Conservation (phyloP, 1,140 invertebrate genomes). For the Metopolophium dirhodum region DNA sequence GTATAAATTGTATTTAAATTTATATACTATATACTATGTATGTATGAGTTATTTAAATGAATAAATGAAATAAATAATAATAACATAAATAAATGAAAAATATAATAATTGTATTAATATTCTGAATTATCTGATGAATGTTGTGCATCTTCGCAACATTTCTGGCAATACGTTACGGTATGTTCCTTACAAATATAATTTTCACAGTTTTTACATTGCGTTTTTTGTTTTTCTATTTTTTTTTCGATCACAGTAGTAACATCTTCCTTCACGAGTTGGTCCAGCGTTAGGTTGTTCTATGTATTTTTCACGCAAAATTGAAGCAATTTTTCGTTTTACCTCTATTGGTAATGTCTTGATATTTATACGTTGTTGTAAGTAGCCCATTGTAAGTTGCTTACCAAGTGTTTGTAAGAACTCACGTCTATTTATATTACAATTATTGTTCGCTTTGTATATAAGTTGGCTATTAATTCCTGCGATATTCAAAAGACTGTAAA, state of each 20-base stretch:
- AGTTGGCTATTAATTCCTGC: constrained; percentile 31
- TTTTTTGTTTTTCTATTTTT: constrained; percentile 15
- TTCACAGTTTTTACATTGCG: constrained; percentile 14
- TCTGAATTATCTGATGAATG: constrained; percentile 18
- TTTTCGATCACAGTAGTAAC: background rate
- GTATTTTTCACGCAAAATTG: constrained; percentile 38
- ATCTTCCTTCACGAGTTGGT: background rate
- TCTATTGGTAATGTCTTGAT: constrained; percentile 73
- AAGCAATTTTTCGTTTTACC: constrained; percentile 75
- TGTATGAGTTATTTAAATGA: no score
- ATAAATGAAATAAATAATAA: no score
- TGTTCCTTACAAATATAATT: constrained; percentile 2
- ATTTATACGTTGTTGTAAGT: constrained; percentile 6
- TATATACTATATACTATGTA: no score
- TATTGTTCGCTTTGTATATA: constrained; percentile 24
- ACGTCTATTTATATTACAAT: background rate
- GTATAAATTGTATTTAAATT: no score
- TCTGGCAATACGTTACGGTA: constrained; percentile 8
- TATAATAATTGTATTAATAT: constrained; percentile 2
- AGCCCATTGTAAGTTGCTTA: constrained; percentile 14
- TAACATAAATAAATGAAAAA: background rate
- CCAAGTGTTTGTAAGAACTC: constrained; percentile 23
- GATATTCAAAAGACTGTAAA: constrained; percentile 38
- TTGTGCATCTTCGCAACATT: background rate
- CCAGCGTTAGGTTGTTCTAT: constrained; percentile 4